Base-by-base conservation (phyloP, 2,113 vertebrate species). In the Salminus brasiliensis region DNA sequence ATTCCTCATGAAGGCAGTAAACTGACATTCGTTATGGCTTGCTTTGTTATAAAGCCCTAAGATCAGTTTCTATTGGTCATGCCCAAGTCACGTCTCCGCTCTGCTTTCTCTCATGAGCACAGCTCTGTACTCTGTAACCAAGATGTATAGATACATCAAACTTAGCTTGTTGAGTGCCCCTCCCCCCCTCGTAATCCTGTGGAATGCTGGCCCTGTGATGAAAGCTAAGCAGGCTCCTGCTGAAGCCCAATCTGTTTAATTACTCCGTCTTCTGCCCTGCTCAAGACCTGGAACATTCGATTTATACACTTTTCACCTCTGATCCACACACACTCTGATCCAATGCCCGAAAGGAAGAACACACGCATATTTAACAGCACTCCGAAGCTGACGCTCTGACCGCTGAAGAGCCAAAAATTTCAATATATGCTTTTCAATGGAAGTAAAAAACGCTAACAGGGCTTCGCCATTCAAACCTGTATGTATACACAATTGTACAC, bases 11-110 rank as follows among this genome's bases (percentile, higher is more conserved):
- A 29, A 27, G 9, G 36, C 9, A 39, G 9, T 39, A 41, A 30
- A 16, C 11, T 88, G 81, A 62, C 52, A 84, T 91, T 90, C 88
- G 70, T 78, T 87, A 87, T 74, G 84, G 86, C 23, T 89, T 84
- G 76, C 45, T 88, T 87, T 84, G 81, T 80, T 90, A 90, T 86
- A 85, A 83, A 81, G 59, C 29, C 69, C 25, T 79, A 76, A 72
- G 88, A 67, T 79, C 79, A 88, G 82, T 90, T 88, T 57, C 80
- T 57, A 75, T 43, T 76, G 83, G 82, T 47, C 76, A 80, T 57
- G 45, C 70, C 79, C 78, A 52, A 83, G 71, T 21, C 12, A 27
- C 69, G 71, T 67, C 45, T 76, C 53, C 32, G 79, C 15, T 41
- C 15, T 67, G 21, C 29, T n/a, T n/a, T n/a, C n/a, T n/a, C n/a